Evolutionary conservation across 1,140 invertebrate species (phyloP).

Genomic region (Yoshiicerus persimilis): DNA sequence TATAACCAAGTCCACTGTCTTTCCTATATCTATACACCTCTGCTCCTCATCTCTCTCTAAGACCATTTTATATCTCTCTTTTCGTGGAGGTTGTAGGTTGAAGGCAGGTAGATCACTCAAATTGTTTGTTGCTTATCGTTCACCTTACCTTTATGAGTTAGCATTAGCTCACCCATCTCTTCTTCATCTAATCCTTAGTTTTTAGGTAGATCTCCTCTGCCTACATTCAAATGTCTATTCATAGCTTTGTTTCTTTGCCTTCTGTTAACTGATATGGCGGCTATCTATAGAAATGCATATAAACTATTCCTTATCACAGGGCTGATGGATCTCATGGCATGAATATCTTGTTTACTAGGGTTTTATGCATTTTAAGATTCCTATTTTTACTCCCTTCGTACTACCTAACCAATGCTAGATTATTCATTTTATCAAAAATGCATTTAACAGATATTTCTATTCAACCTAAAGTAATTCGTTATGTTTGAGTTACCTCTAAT

Average conservation of each 20-base stretch:
- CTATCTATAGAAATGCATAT: not conserved
- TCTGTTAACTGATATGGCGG: not conserved
- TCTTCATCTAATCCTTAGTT: not conserved
- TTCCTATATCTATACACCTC: not conserved
- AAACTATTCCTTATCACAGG: not conserved
- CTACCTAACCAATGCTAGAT: too few relatives aligned
- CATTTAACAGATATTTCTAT: not conserved
- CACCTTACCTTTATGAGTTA: not conserved
- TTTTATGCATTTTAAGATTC: not conserved
- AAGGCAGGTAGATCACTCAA: too few relatives aligned
- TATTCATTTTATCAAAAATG: not conserved
- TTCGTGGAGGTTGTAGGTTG: too few relatives aligned
- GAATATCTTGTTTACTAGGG: not conserved
- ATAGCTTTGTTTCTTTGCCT: not conserved
- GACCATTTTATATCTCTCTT: too few relatives aligned
- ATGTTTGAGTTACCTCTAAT: not conserved
- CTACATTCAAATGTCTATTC: not conserved
- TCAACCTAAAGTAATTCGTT: not conserved
- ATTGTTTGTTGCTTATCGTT: too few relatives aligned
- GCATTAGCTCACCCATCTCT: not conserved
- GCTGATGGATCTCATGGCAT: not conserved
- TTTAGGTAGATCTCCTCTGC: not conserved
- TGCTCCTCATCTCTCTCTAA: not conserved
- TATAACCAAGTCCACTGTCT: too few relatives aligned
- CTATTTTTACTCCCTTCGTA: not conserved